Conservation (phyloP, 1,140 invertebrate species). For the Brachionus manjavacas region DNA sequence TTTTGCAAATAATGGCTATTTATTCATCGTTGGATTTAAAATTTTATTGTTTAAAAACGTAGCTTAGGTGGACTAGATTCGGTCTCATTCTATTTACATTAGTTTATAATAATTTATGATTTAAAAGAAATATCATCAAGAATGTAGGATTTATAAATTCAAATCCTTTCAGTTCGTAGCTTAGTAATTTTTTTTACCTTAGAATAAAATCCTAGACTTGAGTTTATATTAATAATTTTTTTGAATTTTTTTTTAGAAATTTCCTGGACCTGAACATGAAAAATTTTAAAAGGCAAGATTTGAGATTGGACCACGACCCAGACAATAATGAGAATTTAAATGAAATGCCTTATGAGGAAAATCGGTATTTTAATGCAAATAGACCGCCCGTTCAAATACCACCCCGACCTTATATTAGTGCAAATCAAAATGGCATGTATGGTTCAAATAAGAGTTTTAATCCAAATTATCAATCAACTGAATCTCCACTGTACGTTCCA, state of each 20-base stretch:
- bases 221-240: not conserved
- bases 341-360: conserved; percentile 16
- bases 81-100: conserved; percentile 13
- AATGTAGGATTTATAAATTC: not conserved
- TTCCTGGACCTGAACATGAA: not conserved
- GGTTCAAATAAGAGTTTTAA: conserved; percentile 15
- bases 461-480: conserved; percentile 5
- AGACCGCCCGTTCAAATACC: not conserved
- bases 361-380: conserved; percentile 6
- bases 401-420: not conserved
- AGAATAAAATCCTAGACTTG: not conserved
- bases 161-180: not conserved
- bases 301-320: not conserved
- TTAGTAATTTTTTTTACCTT: not conserved
- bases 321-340: conserved; percentile 10
- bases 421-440: conserved; percentile 6
- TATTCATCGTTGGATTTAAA: not conserved
- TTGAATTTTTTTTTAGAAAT: not conserved
- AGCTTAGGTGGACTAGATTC: not conserved
- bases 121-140: not conserved
- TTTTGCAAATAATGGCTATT: not conserved
- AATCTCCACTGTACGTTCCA: conserved; percentile 33
- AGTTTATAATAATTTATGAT: conserved; percentile 25
- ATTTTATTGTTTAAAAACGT: not conserved
- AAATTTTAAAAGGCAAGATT: conserved; percentile 2